Base-by-base conservation (phyloP, 2,113 vertebrate species). In the Chlorocebus sabaeus region DNA sequence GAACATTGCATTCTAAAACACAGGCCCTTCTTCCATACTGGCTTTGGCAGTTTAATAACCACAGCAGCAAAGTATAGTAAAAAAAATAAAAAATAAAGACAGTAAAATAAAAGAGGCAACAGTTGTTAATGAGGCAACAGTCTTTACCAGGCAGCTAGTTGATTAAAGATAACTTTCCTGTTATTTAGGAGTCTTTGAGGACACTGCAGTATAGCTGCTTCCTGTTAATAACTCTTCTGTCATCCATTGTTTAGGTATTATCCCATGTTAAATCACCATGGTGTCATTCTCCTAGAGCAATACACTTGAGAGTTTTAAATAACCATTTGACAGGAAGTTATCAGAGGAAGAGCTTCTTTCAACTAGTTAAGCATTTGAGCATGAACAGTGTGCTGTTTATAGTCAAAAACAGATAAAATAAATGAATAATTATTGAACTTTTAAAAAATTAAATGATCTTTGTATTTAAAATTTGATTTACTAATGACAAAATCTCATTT, bases 181-280 rank as follows among this genome's bases (percentile, higher is more conserved):
- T 79, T 93, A 89, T 93, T 78, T 80, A 45, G 20, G 6, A 72
- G 59, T 83, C 83, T 96, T 92, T 88, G 64, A 90, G 79, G 23
- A 9, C 11, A 59, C 61, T 38, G n/a, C 9, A 52, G 1, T 45
- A 23, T 88, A 64, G 12, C 5, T 79, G 27, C 27, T 32, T 94
- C 96, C 96, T 94, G 93, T 97, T 96, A 93, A 95, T 81, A 93
- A 94, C 68, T 85, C n/a, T 52, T 30, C 35, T 93, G 72, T 68
- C 85, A 92, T 40, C 68, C 48, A 83, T 93, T 95, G 88, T 70
- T 96, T 89, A 93, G 75, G 30, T 45, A 61, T 78, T 43, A 50
- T 59, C 93, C 82, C 32, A 20, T 86, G 76, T 89, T 97, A 87
- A 97, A 90, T 97, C 70, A 90, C 45, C 27, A 59, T 1, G 45